A percentile compares a stretch with the other conserved stretches of the same genome.
phyloP scores from a whole-genome alignment of 1,140 invertebrate species.

The Drosophila persimilis region DNA sequence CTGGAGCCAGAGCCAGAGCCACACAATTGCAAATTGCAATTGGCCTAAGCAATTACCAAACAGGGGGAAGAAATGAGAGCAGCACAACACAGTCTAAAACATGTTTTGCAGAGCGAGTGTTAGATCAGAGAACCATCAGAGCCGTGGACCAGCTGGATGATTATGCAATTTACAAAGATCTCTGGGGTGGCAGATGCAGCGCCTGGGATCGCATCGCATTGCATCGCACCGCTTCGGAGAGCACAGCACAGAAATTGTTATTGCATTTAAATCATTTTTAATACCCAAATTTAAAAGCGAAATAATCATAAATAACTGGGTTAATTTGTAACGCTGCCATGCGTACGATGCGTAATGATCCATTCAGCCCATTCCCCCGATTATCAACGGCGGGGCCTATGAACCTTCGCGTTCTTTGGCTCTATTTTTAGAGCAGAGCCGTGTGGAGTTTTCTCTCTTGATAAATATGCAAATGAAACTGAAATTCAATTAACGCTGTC shows the following conservation, averaged over 20 bases:
- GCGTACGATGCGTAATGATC: slow-evolving; percentile 67
- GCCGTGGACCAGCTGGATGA: slow-evolving; percentile 38
- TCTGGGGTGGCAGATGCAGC: slow-evolving; percentile 20
- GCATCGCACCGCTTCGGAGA: background rate
- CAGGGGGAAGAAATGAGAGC: slow-evolving; percentile 52
- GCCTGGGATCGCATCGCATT: too few species aligned
- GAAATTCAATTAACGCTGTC: slow-evolving; percentile 78
- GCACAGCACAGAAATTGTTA: slow-evolving; percentile 20
- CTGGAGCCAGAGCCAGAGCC: slow-evolving; percentile 22
- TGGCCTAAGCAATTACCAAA: slow-evolving; percentile 60
- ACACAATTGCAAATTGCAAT: slow-evolving; percentile 75
- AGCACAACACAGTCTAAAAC: slow-evolving; percentile 38
- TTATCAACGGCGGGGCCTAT: slow-evolving; percentile 24
- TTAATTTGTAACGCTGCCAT: slow-evolving; percentile 79
- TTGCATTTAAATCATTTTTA: slow-evolving; percentile 64
- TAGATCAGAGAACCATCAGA: slow-evolving; percentile 17
- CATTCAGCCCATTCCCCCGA: slow-evolving; percentile 46
- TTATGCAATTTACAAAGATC: slow-evolving; percentile 71
- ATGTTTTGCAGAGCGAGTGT: slow-evolving; percentile 34
- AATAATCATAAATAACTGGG: slow-evolving; percentile 81
- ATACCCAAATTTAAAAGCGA: slow-evolving; percentile 58
- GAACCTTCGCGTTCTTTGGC: slow-evolving; percentile 15
- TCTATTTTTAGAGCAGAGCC: background rate
- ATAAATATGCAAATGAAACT: slow-evolving; percentile 56
- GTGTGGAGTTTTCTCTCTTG: too few species aligned